Evolutionary conservation across 2,888 invertebrate genomes (phyloP).

Genomic region (Aphidius colemani): DNA sequence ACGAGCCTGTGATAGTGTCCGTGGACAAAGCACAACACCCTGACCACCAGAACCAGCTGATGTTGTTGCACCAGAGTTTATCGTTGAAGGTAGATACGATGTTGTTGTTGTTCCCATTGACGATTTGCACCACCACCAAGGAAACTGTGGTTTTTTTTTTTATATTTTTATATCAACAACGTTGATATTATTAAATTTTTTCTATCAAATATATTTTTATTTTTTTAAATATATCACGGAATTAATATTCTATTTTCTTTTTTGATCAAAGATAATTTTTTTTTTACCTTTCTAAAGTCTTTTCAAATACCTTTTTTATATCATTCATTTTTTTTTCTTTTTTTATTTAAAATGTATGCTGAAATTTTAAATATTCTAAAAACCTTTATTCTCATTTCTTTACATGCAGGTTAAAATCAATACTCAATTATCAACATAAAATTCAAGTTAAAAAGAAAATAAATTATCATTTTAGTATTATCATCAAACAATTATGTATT

Average conservation of each 20-base stretch:
- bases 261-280: neutral
- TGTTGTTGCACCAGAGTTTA: constrained; percentile 40
- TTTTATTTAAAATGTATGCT: no score
- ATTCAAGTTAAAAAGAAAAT: no score
- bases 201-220: neutral
- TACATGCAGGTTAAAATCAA: no score
- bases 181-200: constrained; percentile 8
- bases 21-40: constrained; percentile 88
- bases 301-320: neutral
- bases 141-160: constrained; percentile 54
- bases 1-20: constrained; percentile 87
- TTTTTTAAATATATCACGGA: neutral
- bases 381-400: no score
- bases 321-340: no score
- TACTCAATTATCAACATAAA: no score
- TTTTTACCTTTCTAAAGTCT: neutral
- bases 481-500: no score
- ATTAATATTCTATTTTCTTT: neutral
- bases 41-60: constrained; percentile 60
- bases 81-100: constrained; percentile 43
- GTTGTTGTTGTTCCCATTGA: constrained; percentile 54
- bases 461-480: no score
- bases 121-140: constrained; percentile 59
- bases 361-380: no score
- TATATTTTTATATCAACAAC: constrained; percentile 19